These are phyloP conservation scores for Diacarnus erythraeanus DNA, from an alignment of 37 sponge, comb jelly and placozoan species.

Conservation along the genomic window DNA sequence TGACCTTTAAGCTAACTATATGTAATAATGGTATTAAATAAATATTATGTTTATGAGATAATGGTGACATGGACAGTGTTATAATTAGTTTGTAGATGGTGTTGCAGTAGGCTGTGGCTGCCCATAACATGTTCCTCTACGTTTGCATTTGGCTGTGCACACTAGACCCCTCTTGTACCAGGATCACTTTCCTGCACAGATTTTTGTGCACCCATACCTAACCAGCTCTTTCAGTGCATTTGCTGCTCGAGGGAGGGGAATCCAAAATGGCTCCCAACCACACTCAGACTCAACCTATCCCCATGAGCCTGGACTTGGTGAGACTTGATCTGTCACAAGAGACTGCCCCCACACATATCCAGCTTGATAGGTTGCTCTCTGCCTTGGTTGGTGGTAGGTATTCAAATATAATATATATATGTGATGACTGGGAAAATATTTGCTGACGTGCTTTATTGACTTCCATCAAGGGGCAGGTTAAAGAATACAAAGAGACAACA, in stretches of 20 bases:
- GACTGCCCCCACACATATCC: constrained; percentile 6
- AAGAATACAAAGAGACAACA: constrained; percentile 3
- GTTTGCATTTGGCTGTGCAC: background rate
- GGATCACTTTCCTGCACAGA: background rate
- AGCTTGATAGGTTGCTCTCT: constrained; percentile 7
- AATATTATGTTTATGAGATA: too few relatives aligned
- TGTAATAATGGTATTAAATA: too few relatives aligned
- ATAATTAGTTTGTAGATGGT: too few relatives aligned
- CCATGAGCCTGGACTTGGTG: background rate
- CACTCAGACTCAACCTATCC: constrained; percentile 29
- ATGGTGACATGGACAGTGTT: too few relatives aligned
- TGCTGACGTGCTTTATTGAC: constrained; percentile 2
- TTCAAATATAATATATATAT: too few relatives aligned
- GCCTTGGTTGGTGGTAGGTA: constrained; percentile 16
- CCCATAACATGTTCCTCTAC: background rate
- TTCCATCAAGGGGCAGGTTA: background rate
- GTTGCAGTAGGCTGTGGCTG: background rate
- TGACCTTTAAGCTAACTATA: too few relatives aligned
- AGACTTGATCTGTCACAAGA: constrained; percentile 7
- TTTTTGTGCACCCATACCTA: background rate
- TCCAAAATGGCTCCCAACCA: background rate
- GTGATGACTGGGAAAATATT: background rate
- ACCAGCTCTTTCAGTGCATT: background rate
- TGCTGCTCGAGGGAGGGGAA: background rate
- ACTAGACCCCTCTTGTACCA: background rate